phyloP scores from a whole-genome alignment of 2,113 vertebrate genomes.

The Gobio gobio region DNA sequence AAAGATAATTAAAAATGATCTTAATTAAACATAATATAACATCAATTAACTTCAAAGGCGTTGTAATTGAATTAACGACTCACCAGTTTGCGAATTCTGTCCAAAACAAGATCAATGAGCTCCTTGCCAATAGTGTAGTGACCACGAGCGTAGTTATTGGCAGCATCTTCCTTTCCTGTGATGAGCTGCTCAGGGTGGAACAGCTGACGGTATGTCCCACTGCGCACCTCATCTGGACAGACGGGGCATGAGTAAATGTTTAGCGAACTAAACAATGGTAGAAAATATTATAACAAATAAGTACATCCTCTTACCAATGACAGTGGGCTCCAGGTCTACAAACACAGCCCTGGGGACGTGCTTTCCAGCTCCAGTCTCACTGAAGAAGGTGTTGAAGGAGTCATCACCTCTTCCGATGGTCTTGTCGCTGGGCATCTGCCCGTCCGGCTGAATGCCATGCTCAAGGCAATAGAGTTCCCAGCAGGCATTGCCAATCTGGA shows the following conservation, averaged over 20 bases:
- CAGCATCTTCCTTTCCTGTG: slow-evolving; percentile 72
- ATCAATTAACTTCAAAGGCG: not conserved
- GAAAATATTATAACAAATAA: no score
- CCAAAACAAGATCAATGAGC: slow-evolving; percentile 62
- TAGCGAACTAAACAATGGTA: not conserved
- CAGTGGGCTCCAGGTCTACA: slow-evolving; percentile 64
- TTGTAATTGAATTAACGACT: not conserved
- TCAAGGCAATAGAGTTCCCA: slow-evolving; percentile 63
- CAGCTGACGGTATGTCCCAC: slow-evolving; percentile 67
- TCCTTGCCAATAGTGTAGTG: slow-evolving; percentile 69
- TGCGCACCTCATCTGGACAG: slow-evolving; percentile 64
- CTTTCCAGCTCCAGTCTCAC: slow-evolving; percentile 63
- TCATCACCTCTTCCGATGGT: slow-evolving; percentile 56
- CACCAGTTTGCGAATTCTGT: slow-evolving; percentile 62
- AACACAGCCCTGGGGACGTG: slow-evolving; percentile 63
- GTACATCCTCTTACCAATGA: slow-evolving; percentile 54
- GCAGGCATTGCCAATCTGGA: slow-evolving; percentile 64
- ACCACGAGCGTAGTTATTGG: slow-evolving; percentile 72
- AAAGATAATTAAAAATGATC: not conserved
- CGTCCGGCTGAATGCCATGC: slow-evolving; percentile 60
- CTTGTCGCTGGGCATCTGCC: slow-evolving; percentile 61
- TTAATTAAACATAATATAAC: not conserved
- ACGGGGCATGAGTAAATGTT: not conserved
- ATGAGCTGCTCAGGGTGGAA: slow-evolving; percentile 77
- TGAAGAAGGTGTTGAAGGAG: slow-evolving; percentile 65